phyloP scores from a whole-genome alignment of 2,888 invertebrate species.

The Conus canariensis region DNA sequence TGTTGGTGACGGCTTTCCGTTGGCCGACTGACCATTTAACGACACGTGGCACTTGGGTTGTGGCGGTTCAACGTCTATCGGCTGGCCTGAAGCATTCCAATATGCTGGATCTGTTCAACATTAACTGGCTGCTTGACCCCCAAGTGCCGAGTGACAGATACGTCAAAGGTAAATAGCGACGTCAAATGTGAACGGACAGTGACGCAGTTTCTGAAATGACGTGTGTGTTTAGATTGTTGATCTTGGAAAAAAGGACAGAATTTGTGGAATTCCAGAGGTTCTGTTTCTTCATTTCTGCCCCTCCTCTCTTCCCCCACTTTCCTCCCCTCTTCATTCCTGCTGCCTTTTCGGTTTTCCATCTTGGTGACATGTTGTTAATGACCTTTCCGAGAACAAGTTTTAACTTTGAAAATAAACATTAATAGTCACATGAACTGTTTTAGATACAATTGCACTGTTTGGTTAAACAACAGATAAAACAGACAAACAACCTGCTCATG shows the following conservation, averaged over 20 bases:
- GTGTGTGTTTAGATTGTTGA: background rate
- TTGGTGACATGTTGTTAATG: no score
- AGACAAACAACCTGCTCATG: no score
- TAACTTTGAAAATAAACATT: no score
- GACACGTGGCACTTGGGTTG: background rate
- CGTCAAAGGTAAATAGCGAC: background rate
- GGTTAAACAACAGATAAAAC: no score
- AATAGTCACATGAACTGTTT: no score
- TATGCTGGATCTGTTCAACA: constrained; percentile 11
- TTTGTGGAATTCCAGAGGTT: background rate
- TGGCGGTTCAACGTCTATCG: background rate
- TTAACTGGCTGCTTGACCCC: constrained; percentile 35
- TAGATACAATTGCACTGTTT: no score
- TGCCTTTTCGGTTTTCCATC: no score
- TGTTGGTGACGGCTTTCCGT: background rate
- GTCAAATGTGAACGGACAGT: background rate
- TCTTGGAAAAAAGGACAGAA: no score
- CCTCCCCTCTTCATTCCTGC: no score
- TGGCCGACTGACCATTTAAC: background rate
- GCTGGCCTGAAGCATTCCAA: constrained; percentile 27
- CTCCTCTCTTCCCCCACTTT: no score
- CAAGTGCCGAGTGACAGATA: background rate
- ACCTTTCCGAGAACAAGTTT: no score
- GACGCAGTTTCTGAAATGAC: background rate
- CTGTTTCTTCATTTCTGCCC: background rate